phyloP scores from a whole-genome alignment of 1,140 invertebrate species.

The Sitodiplosis mosellana region DNA sequence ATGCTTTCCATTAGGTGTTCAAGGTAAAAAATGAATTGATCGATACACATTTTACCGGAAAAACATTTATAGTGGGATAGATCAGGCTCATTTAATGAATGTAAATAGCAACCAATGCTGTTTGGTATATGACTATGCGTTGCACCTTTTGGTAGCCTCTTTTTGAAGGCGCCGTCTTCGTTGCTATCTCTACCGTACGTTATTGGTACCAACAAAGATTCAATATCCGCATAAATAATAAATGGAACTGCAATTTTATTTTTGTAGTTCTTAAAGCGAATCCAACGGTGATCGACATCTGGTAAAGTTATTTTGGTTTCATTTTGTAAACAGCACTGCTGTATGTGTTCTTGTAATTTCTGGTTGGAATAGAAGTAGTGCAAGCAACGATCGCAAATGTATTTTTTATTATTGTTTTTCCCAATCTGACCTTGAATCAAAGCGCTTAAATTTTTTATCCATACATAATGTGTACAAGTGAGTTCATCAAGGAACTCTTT shows the following conservation, averaged over 20 bases:
- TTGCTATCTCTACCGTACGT: neutral
- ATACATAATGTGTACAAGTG: constrained; percentile 10
- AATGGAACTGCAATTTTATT: constrained; percentile 14
- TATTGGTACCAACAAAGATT: constrained; percentile 12
- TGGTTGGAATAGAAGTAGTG: constrained; percentile 10
- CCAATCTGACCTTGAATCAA: constrained; percentile 13
- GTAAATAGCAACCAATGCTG: constrained; percentile 13
- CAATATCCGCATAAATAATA: constrained; percentile 20
- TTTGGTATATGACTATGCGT: constrained; percentile 18
- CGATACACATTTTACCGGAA: constrained; percentile 12
- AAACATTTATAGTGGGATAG: constrained; percentile 11
- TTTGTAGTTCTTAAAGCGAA: constrained; percentile 11
- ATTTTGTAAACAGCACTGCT: constrained; percentile 4
- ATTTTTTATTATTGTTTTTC: constrained; percentile 8
- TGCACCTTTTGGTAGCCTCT: constrained; percentile 3
- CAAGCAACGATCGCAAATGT: constrained; percentile 16
- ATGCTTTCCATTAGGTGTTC: constrained; percentile 6
- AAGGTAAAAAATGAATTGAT: constrained; percentile 11
- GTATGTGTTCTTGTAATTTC: constrained; percentile 9
- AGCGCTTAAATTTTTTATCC: constrained; percentile 14
- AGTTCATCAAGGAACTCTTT: neutral
- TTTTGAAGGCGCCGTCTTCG: constrained; percentile 4
- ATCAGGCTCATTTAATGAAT: constrained; percentile 13
- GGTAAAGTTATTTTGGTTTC: constrained; percentile 9
- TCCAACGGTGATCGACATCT: constrained; percentile 7